Evolutionary conservation across 1,140 invertebrate genomes (phyloP).

Genomic region (Apolygus lucorum): DNA sequence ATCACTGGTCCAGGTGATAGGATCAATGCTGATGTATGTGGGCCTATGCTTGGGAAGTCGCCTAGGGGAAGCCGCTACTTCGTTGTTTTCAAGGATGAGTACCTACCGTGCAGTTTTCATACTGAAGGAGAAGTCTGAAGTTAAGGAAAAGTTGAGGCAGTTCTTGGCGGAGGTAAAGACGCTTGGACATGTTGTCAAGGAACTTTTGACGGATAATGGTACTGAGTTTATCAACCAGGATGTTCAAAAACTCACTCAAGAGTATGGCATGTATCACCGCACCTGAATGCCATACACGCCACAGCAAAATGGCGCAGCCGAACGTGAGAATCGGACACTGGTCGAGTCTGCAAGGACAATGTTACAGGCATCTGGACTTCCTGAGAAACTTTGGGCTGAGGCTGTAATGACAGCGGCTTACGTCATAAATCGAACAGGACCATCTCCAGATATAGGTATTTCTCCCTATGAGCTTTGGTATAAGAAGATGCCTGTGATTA

Average conservation of each 20-base stretch:
- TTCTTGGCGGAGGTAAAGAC: slow-evolving; percentile 1
- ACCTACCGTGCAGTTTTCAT: slow-evolving; percentile 33
- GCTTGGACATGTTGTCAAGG: background rate
- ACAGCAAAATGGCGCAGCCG: slow-evolving; percentile 44
- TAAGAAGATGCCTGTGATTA: slow-evolving; percentile 31
- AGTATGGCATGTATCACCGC: slow-evolving; percentile 38
- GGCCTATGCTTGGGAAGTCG: slow-evolving; percentile 32
- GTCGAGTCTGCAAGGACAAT: slow-evolving; percentile 36
- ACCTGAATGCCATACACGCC: slow-evolving; percentile 40
- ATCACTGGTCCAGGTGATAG: background rate
- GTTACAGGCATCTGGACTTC: slow-evolving; percentile 35
- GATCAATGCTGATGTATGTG: slow-evolving; percentile 34
- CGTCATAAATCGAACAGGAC: slow-evolving; percentile 39
- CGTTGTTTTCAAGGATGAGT: slow-evolving; percentile 37
- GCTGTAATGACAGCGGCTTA: slow-evolving; percentile 39
- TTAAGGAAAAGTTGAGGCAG: slow-evolving; percentile 29
- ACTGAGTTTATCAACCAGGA: slow-evolving; percentile 35
- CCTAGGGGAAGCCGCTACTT: slow-evolving; percentile 34
- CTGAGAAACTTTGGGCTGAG: slow-evolving; percentile 39
- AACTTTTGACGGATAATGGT: slow-evolving; percentile 42
- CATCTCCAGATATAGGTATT: slow-evolving; percentile 32
- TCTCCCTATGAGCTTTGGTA: slow-evolving; percentile 37
- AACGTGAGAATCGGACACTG: slow-evolving; percentile 38
- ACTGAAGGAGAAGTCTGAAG: slow-evolving; percentile 36
- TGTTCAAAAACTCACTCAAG: slow-evolving; percentile 25